Evolutionary conservation across 35 echinoderm and acorn worm genomes (phyloP), one percentile per base, ranked within the genome.

Genomic region (Heliocidaris tuberculata): DNA sequence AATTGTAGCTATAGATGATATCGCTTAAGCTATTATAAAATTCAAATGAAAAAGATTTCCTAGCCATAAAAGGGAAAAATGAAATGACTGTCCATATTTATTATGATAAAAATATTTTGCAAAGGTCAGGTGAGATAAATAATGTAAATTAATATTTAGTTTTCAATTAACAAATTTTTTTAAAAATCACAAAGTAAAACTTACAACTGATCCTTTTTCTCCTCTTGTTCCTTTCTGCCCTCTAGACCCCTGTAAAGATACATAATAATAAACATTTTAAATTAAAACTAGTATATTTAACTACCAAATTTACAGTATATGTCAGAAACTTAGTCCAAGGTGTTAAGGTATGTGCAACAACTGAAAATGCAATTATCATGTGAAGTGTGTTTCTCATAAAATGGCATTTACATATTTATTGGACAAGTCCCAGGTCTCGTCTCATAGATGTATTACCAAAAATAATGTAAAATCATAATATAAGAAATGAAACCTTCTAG

Each of bases 171-270:
- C 21, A n/a, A n/a, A n/a, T n/a, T n/a, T 78, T 78, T 24, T n/a
- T 6, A 19, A n/a, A 78, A 78, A 21, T 21, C 19, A n/a, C 19
- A 0, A 27, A 78, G 19, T 0, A 27, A 27, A 48, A 89, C 87
- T 89, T 89, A 89, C 87, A 13, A 32, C 15, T 47, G 87, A 89
- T 89, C 87, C 87, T 24, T 89, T 89, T 27, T 89, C 87, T 32
- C 87, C 87, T 89, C 9, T 89, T 24, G 31, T 89, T 27, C 87
- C 87, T 48, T 89, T 89, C 47, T 32, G 87, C 10, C 87, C 87
- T 9, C 87, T 31, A 17, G 11, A 9, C 0, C 87, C 87, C 87
- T 89, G 15, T 89, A 89, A 48, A 32, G 13, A 35, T 19, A 89
- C 2, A 89, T 31, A 35, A 48, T 5, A 89, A n/a, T 0, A 48